phyloP scores from a whole-genome alignment of 2,888 invertebrate species.

The Nymphalis c-album region DNA sequence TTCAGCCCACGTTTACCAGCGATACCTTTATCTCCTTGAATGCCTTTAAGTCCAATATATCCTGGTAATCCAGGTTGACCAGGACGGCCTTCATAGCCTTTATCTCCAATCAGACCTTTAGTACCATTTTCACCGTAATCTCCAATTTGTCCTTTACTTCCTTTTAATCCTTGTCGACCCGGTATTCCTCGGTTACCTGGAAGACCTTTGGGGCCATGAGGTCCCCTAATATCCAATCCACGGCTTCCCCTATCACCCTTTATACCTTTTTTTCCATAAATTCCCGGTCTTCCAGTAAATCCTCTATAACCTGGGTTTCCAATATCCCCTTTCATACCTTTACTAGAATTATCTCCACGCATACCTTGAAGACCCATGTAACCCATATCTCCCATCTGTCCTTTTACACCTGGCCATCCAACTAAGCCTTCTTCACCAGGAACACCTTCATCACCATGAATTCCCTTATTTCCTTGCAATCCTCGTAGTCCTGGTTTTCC shows the following conservation, averaged over 20 bases:
- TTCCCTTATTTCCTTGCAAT: constrained; percentile 54
- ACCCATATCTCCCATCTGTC: constrained; percentile 68
- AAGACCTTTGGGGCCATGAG: constrained; percentile 81
- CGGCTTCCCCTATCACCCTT: constrained; percentile 81
- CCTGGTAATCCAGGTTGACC: constrained; percentile 83
- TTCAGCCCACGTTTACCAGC: constrained; percentile 61
- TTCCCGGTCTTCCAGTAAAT: constrained; percentile 61
- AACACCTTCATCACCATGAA: constrained; percentile 50
- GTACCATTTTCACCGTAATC: constrained; percentile 74
- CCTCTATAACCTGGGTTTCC: constrained; percentile 64
- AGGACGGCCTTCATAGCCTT: constrained; percentile 74
- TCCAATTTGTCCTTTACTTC: constrained; percentile 82
- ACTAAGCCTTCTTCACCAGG: constrained; percentile 56
- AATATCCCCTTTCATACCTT: constrained; percentile 83
- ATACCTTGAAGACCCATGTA: constrained; percentile 78
- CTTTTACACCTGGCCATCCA: constrained; percentile 73
- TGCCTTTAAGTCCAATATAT: constrained; percentile 58
- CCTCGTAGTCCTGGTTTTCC: constrained; percentile 78
- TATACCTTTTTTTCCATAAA: constrained; percentile 78
- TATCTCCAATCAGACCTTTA: constrained; percentile 75
- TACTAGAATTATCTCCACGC: constrained; percentile 79
- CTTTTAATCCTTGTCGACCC: constrained; percentile 74
- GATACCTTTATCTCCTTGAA: constrained; percentile 79
- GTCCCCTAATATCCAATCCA: constrained; percentile 79
- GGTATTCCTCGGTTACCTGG: constrained; percentile 82